phyloP scores from a whole-genome alignment of 2,888 invertebrate genomes.

The Nebria brevicollis region DNA sequence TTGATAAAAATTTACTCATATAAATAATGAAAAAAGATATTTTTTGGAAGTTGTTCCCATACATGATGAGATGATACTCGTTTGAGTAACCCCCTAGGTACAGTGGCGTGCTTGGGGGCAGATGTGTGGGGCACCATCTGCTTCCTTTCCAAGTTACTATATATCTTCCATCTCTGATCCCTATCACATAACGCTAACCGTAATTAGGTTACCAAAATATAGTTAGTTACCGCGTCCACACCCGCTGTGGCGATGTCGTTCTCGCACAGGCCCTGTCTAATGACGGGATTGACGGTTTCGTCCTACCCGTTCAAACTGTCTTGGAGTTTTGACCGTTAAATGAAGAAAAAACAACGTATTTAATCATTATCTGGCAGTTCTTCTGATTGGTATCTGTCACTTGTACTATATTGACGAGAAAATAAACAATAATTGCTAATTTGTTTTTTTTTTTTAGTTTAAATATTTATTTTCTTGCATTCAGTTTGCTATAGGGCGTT shows the following conservation, averaged over 20 bases:
- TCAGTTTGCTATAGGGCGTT: neutral
- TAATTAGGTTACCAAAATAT: conserved; percentile 47
- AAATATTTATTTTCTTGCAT: no score
- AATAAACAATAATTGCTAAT: no score
- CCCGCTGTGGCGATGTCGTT: neutral
- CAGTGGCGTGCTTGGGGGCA: conserved; percentile 48
- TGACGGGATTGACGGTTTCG: neutral
- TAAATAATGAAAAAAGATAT: neutral
- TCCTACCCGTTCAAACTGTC: neutral
- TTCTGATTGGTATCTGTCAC: no score
- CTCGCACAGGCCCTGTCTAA: neutral
- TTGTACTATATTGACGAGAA: neutral
- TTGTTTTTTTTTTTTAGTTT: no score
- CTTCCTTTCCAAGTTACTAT: conserved; percentile 51
- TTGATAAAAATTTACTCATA: neutral
- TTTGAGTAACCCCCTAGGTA: neutral
- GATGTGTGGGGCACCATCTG: conserved; percentile 52
- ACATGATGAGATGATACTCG: neutral
- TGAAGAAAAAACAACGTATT: neutral
- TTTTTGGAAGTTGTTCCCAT: neutral
- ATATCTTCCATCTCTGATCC: conserved; percentile 51
- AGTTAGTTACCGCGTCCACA: conserved; percentile 27
- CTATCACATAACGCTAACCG: conserved; percentile 50
- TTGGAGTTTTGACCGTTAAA: neutral
- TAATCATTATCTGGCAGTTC: neutral